Evolutionary conservation across 2,797 vertebrate species (phyloP).

Genomic region (Notoglanidium macrostoma): DNA sequence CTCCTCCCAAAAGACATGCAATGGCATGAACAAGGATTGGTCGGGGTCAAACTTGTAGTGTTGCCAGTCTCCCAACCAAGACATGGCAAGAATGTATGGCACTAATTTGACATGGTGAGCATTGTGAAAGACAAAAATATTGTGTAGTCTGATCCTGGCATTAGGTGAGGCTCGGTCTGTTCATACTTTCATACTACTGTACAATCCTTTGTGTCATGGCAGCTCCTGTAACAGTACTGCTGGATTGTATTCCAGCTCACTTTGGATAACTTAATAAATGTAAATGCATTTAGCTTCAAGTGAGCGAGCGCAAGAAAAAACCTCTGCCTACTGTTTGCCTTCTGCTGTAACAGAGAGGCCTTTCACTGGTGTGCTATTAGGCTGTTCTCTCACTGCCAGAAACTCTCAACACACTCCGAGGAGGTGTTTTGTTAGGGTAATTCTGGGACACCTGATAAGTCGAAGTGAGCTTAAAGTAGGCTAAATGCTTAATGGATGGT

Average conservation of each 20-base stretch:
- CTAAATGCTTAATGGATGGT: conserved; percentile 15
- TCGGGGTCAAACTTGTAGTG: too few relatives aligned
- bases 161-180: background rate
- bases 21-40: too few relatives aligned
- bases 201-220: background rate
- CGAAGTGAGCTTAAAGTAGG: conserved; percentile 32
- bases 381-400: conserved; percentile 12
- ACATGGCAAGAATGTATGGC: too few relatives aligned
- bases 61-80: too few relatives aligned
- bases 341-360: conserved; percentile 42
- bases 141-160: too few relatives aligned
- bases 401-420: conserved; percentile 28
- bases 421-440: conserved; percentile 44
- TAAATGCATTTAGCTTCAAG: background rate
- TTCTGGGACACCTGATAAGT: conserved; percentile 44
- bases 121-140: too few relatives aligned
- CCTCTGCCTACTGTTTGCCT: background rate
- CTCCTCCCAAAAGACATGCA: too few relatives aligned
- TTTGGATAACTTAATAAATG: conserved; percentile 1
- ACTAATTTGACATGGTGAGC: too few relatives aligned
- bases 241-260: background rate
- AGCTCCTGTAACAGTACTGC: background rate
- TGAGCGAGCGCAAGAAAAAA: background rate
- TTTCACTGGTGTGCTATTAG: conserved; percentile 32
- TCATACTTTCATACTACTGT: background rate